phyloP scores from a whole-genome alignment of 1,140 invertebrate genomes.

The Teleogryllus occipitalis region DNA sequence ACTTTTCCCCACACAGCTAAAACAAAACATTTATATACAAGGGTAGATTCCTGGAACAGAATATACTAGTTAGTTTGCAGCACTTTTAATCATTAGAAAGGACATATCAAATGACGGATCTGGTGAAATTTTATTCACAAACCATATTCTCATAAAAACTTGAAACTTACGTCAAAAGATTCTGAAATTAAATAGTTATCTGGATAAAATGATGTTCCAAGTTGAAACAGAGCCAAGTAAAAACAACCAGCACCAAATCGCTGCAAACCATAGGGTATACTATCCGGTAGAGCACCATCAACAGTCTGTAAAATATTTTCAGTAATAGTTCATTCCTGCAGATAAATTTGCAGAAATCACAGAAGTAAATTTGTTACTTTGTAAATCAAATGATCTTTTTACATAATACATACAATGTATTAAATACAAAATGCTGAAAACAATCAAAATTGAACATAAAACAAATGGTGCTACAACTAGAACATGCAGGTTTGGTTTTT shows the following conservation, averaged over 20 bases:
- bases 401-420: too few species aligned
- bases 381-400: too few species aligned
- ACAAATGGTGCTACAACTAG: too few species aligned
- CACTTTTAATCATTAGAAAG: not conserved
- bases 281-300: slow-evolving; percentile 24
- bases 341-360: too few species aligned
- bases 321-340: too few species aligned
- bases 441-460: too few species aligned
- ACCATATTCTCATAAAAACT: not conserved
- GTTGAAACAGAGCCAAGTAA: slow-evolving; percentile 65
- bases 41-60: slow-evolving; percentile 39
- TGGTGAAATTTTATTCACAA: not conserved
- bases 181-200: slow-evolving; percentile 61
- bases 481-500: too few species aligned
- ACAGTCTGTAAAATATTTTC: not conserved
- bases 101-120: not conserved
- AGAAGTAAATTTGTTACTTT: too few species aligned
- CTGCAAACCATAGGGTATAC: slow-evolving; percentile 43
- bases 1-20: slow-evolving; percentile 78
- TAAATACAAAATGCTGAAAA: too few species aligned
- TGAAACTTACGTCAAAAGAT: slow-evolving; percentile 46
- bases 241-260: slow-evolving; percentile 54
- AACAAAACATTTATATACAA: slow-evolving; percentile 55
- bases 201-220: slow-evolving; percentile 56
- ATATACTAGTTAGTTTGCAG: not conserved